Evolutionary conservation across 2,888 invertebrate species (phyloP).

Genomic region (Ethmia dodecea): DNA sequence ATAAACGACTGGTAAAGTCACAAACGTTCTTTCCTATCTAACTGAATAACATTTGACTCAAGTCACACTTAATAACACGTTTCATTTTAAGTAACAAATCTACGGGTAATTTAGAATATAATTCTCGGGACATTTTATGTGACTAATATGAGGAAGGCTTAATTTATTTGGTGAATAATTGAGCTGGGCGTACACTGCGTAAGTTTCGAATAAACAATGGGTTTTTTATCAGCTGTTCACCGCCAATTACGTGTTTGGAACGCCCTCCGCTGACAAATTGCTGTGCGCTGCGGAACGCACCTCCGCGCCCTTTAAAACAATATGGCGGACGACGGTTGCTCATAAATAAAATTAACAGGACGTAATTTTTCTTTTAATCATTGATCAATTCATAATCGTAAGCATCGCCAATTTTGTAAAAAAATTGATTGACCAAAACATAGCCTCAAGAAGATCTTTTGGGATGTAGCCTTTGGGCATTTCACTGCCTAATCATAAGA

Average conservation of each 20-base stretch:
- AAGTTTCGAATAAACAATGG: conserved; percentile 35
- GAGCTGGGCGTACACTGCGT: conserved; percentile 18
- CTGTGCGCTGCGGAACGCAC: conserved; percentile 24
- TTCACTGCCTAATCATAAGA: no score
- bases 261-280: conserved; percentile 67
- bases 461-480: no score
- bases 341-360: conserved; percentile 3
- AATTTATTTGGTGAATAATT: conserved; percentile 4
- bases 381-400: no score
- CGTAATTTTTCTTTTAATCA: neutral
- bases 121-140: conserved; percentile 1
- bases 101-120: no score
- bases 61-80: no score
- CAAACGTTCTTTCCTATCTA: no score
- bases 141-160: conserved; percentile 1
- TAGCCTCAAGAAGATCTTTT: no score
- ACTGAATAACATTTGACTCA: no score
- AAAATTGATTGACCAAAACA: no score
- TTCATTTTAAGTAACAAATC: no score
- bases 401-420: no score
- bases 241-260: conserved; percentile 57
- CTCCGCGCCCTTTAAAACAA: conserved; percentile 39
- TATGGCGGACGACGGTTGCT: conserved; percentile 41
- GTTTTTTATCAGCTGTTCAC: conserved; percentile 46
- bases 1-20: no score